Evolutionary conservation across 2,113 vertebrate species (phyloP).

Genomic region (Mugil cephalus): DNA sequence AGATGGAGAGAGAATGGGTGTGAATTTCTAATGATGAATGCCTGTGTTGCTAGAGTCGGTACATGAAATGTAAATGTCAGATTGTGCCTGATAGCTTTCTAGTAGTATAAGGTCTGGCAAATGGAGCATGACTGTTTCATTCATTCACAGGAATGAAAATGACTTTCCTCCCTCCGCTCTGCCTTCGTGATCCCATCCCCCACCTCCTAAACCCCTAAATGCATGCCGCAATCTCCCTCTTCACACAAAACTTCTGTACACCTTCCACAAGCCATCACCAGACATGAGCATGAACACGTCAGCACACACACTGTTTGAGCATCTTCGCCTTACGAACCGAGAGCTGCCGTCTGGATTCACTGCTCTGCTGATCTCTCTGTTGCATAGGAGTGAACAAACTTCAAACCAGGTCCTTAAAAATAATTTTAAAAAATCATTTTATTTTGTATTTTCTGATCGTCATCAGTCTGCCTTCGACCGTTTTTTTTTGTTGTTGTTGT

Average conservation of each 20-base stretch:
- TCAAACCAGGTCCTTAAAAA: not conserved
- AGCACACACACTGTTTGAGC: not conserved
- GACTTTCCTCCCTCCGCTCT: conserved; percentile 21
- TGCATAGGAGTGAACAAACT: not conserved
- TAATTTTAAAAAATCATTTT: too few relatives aligned
- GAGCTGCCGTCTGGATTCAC: conserved; percentile 25
- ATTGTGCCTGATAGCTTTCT: conserved; percentile 35
- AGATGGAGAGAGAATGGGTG: conserved; percentile 5
- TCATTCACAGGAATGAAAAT: conserved; percentile 59
- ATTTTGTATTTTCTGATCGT: not conserved
- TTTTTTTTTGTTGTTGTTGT: too few relatives aligned
- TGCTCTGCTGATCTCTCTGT: conserved; percentile 32
- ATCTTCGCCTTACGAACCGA: conserved; percentile 30
- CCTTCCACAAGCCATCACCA: conserved; percentile 53
- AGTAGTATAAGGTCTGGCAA: conserved; percentile 39
- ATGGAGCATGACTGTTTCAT: conserved; percentile 50
- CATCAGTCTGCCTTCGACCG: not conserved
- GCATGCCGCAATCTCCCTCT: conserved; percentile 35
- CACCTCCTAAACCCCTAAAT: conserved; percentile 34
- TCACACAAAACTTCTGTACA: conserved; percentile 50
- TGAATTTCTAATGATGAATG: conserved; percentile 24
- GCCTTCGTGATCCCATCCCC: conserved; percentile 59
- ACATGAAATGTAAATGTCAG: conserved; percentile 24
- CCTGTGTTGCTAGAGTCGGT: not conserved
- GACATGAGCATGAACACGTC: conserved; percentile 58